Evolutionary conservation across 2,113 vertebrate genomes (phyloP).

Genomic region (Plectropomus leopardus): DNA sequence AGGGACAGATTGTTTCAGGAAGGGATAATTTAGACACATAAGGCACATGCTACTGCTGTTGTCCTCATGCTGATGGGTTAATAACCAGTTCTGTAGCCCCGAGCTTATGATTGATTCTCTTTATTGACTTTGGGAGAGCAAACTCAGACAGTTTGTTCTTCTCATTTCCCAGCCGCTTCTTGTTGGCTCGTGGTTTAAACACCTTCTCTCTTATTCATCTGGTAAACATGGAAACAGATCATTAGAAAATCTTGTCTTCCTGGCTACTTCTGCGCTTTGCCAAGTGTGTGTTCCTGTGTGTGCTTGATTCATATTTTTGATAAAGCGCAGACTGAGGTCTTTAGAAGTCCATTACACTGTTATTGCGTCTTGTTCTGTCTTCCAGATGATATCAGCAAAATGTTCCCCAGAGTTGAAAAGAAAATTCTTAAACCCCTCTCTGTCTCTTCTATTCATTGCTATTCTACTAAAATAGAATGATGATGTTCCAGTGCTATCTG

Average conservation of each 20-base stretch:
- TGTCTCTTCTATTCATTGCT: constrained; percentile 15
- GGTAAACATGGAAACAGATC: constrained; percentile 14
- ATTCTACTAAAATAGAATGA: not conserved
- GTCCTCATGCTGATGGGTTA: not conserved
- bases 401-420: constrained; percentile 29
- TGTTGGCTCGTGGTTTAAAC: constrained; percentile 3
- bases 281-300: not conserved
- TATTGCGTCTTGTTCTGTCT: constrained; percentile 20
- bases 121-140: constrained; percentile 9
- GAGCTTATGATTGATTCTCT: constrained; percentile 19
- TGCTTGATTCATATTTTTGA: constrained; percentile 14
- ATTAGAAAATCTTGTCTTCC: constrained; percentile 1
- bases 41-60: not conserved
- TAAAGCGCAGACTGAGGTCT: constrained; percentile 11
- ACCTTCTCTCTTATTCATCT: not conserved
- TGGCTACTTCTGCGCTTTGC: not conserved
- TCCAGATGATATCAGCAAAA: constrained; percentile 36
- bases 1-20: not conserved
- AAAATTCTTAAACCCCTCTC: constrained; percentile 7
- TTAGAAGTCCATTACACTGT: constrained; percentile 22
- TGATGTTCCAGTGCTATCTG: constrained; percentile 3
- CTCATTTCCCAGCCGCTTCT: not conserved
- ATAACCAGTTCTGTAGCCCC: not conserved
- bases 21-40: constrained; percentile 12
- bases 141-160: not conserved